Base-by-base conservation (phyloP, 2,113 vertebrate genomes). In the Hemiscyllium ocellatum region DNA sequence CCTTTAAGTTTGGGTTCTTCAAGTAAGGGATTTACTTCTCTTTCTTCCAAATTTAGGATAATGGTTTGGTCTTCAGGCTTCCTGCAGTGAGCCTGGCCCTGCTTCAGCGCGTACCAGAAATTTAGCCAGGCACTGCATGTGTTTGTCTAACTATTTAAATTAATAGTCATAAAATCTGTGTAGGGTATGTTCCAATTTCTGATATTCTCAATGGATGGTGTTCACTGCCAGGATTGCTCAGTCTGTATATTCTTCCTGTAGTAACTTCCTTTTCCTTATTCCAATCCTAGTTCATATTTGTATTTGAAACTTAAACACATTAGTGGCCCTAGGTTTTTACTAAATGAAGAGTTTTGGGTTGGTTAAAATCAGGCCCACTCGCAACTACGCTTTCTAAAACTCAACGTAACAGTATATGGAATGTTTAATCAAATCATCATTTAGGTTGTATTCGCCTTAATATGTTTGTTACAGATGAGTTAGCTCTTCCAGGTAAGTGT, bases 391-490 rank as follows among this genome's bases (percentile, higher is more conserved):
- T 66, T 68, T 68, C 65, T 42, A n/a, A 24, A 0, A 68, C 2
- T 93, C 17, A 93, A 66, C 12, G 4, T 93, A 7, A 33, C 22
- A 29, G 17, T 68, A 5, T 93, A 33, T 93, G 61, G 65, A 93
- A 93, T 93, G 37, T 93, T 93, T 15, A 68, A 33, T 93, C 52
- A 33, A 17, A 68, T 93, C 19, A 93, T 20, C 61, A n/a, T n/a
- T 3, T 37, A n/a, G 61, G 90, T 37, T 65, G 61, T 66, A 33
- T 19, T 68, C 52, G 42, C 68, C 17, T 19, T 93, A 66, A 93
- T 68, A 66, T 37, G 19, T 93, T 93, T 93, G 90, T 65, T 66
- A n/a, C 90, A 93, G 61, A 52, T 37, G 65, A 93, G n/a, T 68
- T 93, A 68, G 20, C 68, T 93, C 56, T 68, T 68, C 90, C n/a